Conservation (phyloP, 2,888 invertebrate species). For the Pandemis corylana region DNA sequence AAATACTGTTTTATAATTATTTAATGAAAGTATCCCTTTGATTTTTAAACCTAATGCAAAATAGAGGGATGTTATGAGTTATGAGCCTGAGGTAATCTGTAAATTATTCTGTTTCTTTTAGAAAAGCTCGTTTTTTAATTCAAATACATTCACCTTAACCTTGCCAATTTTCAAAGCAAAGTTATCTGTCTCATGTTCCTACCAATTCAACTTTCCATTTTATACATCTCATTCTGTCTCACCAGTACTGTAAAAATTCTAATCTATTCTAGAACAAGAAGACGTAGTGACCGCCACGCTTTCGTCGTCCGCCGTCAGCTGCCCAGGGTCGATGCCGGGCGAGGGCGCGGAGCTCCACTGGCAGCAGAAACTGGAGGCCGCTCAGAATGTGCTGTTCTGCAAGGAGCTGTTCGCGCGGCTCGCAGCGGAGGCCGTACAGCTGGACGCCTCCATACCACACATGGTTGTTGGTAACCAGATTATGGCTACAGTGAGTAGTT, state of each 20-base stretch:
- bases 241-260: too few species aligned
- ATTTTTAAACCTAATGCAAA: too few species aligned
- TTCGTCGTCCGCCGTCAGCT: slow-evolving; percentile 89
- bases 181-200: too few species aligned
- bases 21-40: too few species aligned
- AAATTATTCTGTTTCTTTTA: too few species aligned
- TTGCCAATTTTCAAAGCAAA: too few species aligned
- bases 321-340: slow-evolving; percentile 86
- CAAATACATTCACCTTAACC: too few species aligned
- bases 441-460: slow-evolving; percentile 97
- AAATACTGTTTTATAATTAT: too few species aligned
- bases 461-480: slow-evolving; percentile 99
- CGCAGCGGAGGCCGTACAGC: slow-evolving; percentile 97
- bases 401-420: slow-evolving; percentile 97
- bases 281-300: slow-evolving; percentile 94
- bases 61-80: too few species aligned
- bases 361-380: slow-evolving; percentile 98
- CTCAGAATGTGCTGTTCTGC: slow-evolving; percentile 98
- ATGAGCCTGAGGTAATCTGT: too few species aligned
- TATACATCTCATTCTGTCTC: background rate
- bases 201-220: background rate
- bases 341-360: slow-evolving; percentile 91
- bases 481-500: slow-evolving; percentile 91
- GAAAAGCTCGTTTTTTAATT: too few species aligned
- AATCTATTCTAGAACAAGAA: slow-evolving; percentile 89